Conservation (phyloP, 2,888 invertebrate species). For the Mythimna albipuncta region DNA sequence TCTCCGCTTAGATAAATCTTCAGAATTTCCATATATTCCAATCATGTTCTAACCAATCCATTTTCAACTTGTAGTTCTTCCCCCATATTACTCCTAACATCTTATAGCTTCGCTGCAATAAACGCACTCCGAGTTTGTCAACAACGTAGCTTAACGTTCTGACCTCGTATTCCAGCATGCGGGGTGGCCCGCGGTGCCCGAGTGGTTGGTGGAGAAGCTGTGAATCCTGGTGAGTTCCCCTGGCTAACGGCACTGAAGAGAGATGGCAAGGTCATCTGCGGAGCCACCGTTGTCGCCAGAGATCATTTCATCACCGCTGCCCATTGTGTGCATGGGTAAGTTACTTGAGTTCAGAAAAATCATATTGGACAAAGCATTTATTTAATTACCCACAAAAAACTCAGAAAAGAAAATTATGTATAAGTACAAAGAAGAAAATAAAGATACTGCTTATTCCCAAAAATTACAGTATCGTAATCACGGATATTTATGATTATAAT, state of each 20-base stretch:
- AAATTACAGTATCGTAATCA: too few species aligned
- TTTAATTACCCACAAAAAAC: neutral
- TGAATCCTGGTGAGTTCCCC: slow-evolving; percentile 93
- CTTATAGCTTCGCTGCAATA: neutral
- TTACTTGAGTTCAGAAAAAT: slow-evolving; percentile 31
- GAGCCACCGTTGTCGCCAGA: slow-evolving; percentile 93
- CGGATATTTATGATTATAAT: too few species aligned
- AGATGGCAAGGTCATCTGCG: slow-evolving; percentile 93
- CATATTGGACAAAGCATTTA: neutral
- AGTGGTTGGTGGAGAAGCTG: slow-evolving; percentile 93
- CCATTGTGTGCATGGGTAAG: slow-evolving; percentile 94
- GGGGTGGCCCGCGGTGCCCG: slow-evolving; percentile 90
- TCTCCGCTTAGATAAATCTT: neutral
- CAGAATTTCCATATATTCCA: neutral
- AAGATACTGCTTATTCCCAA: too few species aligned
- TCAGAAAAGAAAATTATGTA: neutral
- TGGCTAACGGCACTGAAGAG: slow-evolving; percentile 94
- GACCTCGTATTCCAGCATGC: slow-evolving; percentile 85
- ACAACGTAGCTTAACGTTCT: neutral
- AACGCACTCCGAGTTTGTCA: neutral
- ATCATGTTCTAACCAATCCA: neutral
- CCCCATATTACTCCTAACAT: neutral
- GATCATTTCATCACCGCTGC: slow-evolving; percentile 94
- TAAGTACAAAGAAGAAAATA: too few species aligned
- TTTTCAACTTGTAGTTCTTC: neutral